Conservation (phyloP, 2,888 invertebrate genomes). For the Branchellion lobata region DNA sequence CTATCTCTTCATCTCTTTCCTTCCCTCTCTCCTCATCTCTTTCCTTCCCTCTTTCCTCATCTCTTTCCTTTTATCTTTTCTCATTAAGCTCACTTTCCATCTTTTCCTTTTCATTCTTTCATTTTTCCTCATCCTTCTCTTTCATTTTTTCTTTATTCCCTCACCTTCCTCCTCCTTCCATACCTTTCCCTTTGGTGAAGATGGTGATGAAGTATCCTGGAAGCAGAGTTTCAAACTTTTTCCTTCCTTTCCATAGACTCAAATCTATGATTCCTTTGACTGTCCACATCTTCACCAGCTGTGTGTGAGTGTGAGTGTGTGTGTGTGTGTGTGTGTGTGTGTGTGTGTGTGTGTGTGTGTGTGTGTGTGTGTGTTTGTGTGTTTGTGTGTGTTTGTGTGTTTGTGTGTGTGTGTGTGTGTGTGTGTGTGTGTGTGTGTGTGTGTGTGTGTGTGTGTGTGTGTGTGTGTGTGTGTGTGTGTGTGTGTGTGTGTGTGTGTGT, state of each 20-base stretch:
- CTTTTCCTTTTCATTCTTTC: too few relatives aligned
- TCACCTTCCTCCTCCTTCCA: conserved; percentile 30
- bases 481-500: too few relatives aligned
- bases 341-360: not conserved
- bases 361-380: not conserved
- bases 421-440: not conserved
- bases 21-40: too few relatives aligned
- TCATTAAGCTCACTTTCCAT: too few relatives aligned
- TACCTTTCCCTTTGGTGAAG: too few relatives aligned
- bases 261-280: conserved; percentile 33
- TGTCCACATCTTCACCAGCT: conserved; percentile 46
- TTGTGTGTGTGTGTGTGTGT: not conserved
- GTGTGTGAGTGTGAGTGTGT: not conserved
- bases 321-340: not conserved
- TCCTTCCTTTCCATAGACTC: conserved; percentile 12
- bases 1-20: too few relatives aligned
- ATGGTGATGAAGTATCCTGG: conserved; percentile 12
- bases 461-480: too few relatives aligned
- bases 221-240: conserved; percentile 19
- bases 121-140: too few relatives aligned
- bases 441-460: too few relatives aligned
- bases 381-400: not conserved
- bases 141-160: not conserved
- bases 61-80: too few relatives aligned
- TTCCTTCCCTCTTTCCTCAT: too few relatives aligned